Base-by-base conservation (phyloP, 1,140 invertebrate species). In the Oedothorax gibbosus region DNA sequence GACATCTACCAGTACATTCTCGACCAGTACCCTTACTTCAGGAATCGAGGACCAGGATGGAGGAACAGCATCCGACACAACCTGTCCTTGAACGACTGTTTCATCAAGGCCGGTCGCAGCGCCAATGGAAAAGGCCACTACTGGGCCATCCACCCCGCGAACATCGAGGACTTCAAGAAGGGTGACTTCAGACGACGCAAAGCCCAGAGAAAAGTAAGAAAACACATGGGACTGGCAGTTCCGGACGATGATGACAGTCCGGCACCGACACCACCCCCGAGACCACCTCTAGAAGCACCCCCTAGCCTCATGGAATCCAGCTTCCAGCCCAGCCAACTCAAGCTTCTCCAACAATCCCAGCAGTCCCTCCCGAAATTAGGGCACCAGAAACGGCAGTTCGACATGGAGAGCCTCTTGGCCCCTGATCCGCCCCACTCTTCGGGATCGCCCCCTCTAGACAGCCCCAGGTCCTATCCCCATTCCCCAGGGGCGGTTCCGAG, bases 1-100 rank as follows among this genome's bases (percentile, higher is more conserved):
- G 98, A 99, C 89, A 99, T 99, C 87, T 99, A 99, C 89, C 97
- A 99, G 88, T 98, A 99, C 90, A 99, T 99, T 84, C 90, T 99
- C 35, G 97, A 99, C 88, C 95, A 99, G 88, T 99, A 99, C 89
- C 94, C 97, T 0, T 99, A 99, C 90, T 99, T 99, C 90, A 92
- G 97, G 15, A 94, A 94, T 2, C 92, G 98, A 0, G 98, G 98
- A 0, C 97, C 97, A 0, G 98, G 98, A 0, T 99, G 97, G 98
- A 92, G 98, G 35, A 99, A 99, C 90, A 98, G 96, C 0, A 99
- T 99, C 69, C 91, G 98, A 9, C 98, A 99, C 88, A 99, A 99
- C 91, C 90, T 99, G 0, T 99, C 97, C 0, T 91, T 99, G 0
- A 99, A 99, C 91, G 98, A 99, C 88, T 99, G 98, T 88, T 99